Evolutionary conservation across 2,888 invertebrate genomes (phyloP), one percentile per base, ranked within the genome.

Genomic region (Autographa pulchrina): DNA sequence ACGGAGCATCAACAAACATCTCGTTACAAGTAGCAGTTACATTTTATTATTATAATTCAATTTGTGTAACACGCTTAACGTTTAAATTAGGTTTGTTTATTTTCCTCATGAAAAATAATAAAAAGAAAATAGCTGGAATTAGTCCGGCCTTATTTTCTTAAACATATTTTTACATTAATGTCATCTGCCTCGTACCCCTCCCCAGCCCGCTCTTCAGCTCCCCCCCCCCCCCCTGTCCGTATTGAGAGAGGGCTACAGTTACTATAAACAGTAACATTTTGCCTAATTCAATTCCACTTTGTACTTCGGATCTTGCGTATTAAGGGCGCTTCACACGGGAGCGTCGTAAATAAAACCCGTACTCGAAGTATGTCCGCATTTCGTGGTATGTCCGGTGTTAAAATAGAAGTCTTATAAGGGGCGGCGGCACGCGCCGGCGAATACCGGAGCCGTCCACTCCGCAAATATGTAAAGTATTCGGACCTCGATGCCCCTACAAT

Each of bases 261-360:
- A 56, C 54, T 20, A 38, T 63, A 67, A 43, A 25, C 54, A 58
- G 41, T 61, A 67, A 68, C 62, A 43, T 65, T 80, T 70, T 76
- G 67, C 75, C 64, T 78, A 68, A 73, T 73, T 64, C 35, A 66
- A 68, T 69, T 68, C 41, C 70, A 59, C 41, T 68, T 62, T 9
- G 54, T 63, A 52, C 61, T 18, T 60, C 62, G 38, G 9, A 54
- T 68, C 41, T 65, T 63, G 62, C 43, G 62, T 48, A 18, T 60
- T 32, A 41, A 54, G 38, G 62, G 14, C 56, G 31, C 41, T 20
- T 48, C 25, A 31, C 59, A 54, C 32, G 35, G 25, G 41, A 38
- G 48, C 7, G 5, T 48, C n/a, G n/a, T 48, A 48, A 48, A 48
- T 48, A n/a, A 48, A 43, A 48, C 1, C 48, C n/a, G 7, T 48